Conservation (phyloP, 2,888 invertebrate species). For the Entomobrya proxima region DNA sequence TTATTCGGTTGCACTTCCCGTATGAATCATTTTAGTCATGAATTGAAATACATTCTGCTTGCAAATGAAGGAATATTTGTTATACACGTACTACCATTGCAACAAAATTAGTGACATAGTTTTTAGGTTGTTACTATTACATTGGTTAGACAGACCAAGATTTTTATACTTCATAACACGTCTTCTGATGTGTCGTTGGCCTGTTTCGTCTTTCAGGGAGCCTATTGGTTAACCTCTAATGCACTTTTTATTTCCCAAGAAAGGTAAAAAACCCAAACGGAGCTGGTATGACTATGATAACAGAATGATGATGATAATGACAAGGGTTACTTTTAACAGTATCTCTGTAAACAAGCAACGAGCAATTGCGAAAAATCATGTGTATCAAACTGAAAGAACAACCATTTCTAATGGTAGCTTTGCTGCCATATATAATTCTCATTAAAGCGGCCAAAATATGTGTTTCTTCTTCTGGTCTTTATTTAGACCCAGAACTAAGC, state of each 20-base stretch:
- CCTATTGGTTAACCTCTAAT: slow-evolving; percentile 25
- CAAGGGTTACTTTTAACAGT: slow-evolving; percentile 4
- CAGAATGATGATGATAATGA: slow-evolving; percentile 60
- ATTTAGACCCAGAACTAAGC: too few species aligned
- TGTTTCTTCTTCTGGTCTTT: background rate
- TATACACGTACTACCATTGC: too few species aligned
- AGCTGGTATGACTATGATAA: background rate
- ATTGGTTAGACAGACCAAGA: too few species aligned
- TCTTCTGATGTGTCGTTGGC: too few species aligned
- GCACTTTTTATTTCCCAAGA: slow-evolving; percentile 23
- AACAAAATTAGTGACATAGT: too few species aligned
- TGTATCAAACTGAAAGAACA: background rate
- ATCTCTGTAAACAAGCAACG: slow-evolving; percentile 55
- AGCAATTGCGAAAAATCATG: slow-evolving; percentile 62
- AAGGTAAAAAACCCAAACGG: background rate
- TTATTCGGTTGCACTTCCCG: slow-evolving; percentile 13
- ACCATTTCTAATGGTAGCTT: background rate
- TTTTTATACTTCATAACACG: too few species aligned
- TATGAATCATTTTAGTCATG: background rate
- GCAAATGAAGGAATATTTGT: too few species aligned
- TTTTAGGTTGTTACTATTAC: too few species aligned
- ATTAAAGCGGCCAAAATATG: background rate
- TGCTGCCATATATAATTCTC: background rate
- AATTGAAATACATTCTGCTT: too few species aligned
- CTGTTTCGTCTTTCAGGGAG: too few species aligned